phyloP scores from a whole-genome alignment of 2,888 invertebrate species.

The Cataglyphis rosenhaueri region DNA sequence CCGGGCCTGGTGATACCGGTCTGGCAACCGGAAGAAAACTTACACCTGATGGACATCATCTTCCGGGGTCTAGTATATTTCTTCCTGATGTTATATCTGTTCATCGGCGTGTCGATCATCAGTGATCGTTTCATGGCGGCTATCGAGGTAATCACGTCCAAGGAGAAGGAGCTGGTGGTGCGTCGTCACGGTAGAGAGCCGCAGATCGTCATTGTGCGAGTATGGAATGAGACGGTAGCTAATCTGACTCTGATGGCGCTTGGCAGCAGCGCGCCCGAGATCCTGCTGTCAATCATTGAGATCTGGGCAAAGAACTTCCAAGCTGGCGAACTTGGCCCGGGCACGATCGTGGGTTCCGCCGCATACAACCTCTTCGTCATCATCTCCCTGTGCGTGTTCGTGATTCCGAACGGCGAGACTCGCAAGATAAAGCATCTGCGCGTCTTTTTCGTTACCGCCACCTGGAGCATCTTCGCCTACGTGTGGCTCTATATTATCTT shows the following conservation, averaged over 20 bases:
- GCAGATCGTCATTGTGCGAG: slow-evolving; percentile 95
- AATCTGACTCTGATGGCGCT: slow-evolving; percentile 99
- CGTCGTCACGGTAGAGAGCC: slow-evolving; percentile 95
- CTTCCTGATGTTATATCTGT: slow-evolving; percentile 95
- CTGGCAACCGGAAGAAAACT: slow-evolving; percentile 94
- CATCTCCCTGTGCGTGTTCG: slow-evolving; percentile 96
- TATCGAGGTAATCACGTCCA: slow-evolving; percentile 99
- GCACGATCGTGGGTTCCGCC: slow-evolving; percentile 99
- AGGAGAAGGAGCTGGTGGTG: slow-evolving; percentile 97
- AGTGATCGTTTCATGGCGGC: slow-evolving; percentile 99
- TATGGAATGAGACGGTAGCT: slow-evolving; percentile 99
- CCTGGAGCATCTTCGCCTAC: slow-evolving; percentile 99
- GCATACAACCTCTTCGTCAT: slow-evolving; percentile 99
- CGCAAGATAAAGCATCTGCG: slow-evolving; percentile 98
- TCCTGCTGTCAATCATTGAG: slow-evolving; percentile 98
- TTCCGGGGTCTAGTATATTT: slow-evolving; percentile 97
- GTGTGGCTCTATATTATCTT: slow-evolving; percentile 99
- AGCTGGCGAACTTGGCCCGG: slow-evolving; percentile 98
- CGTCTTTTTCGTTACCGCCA: slow-evolving; percentile 99
- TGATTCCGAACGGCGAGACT: slow-evolving; percentile 96
- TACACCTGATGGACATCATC: slow-evolving; percentile 91
- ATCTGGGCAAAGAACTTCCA: slow-evolving; percentile 98
- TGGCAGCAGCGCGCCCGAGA: slow-evolving; percentile 99
- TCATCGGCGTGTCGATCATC: slow-evolving; percentile 99
- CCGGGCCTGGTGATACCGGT: slow-evolving; percentile 95